A percentile compares a stretch with the other conserved stretches of the same genome.
phyloP scores from a whole-genome alignment of 2,888 invertebrate species.

The Caenorhabditis japonica region DNA sequence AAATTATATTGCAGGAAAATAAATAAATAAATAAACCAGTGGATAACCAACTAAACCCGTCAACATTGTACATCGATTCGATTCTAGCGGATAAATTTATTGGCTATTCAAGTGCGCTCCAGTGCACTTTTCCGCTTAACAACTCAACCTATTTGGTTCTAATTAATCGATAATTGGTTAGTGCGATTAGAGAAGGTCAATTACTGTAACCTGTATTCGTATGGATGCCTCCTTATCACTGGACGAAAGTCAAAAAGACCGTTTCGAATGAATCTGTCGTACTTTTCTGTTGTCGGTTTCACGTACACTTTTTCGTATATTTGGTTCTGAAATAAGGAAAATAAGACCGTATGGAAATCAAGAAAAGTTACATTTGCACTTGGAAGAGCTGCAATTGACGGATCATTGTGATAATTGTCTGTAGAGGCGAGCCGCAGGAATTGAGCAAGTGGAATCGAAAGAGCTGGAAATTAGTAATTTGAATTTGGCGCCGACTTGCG shows the following conservation, averaged over 20 bases:
- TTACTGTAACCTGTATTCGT: constrained; percentile 46
- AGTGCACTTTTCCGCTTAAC: constrained; percentile 4
- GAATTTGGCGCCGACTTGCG: too few relatives aligned
- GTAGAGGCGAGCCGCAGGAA: constrained; percentile 25
- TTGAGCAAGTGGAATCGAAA: constrained; percentile 24
- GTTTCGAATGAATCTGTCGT: constrained; percentile 41
- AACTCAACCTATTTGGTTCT: constrained; percentile 8
- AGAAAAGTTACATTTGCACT: constrained; percentile 14
- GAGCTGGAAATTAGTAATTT: too few relatives aligned
- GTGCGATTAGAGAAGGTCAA: neutral
- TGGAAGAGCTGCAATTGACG: constrained; percentile 36
- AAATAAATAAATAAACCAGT: too few relatives aligned
- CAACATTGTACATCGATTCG: neutral
- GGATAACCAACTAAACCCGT: constrained; percentile 28
- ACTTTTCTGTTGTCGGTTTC: constrained; percentile 23
- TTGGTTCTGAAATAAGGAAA: constrained; percentile 19
- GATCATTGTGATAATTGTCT: constrained; percentile 42
- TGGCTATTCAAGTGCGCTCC: constrained; percentile 7
- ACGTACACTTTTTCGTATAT: constrained; percentile 31
- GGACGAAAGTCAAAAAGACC: constrained; percentile 39
- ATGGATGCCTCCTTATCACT: constrained; percentile 23
- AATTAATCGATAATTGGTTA: neutral
- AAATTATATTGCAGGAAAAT: too few relatives aligned
- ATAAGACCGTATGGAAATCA: too few relatives aligned
- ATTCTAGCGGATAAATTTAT: neutral